Evolutionary conservation across 2,113 vertebrate species (phyloP).

Genomic region (Alexandromys fortis): DNA sequence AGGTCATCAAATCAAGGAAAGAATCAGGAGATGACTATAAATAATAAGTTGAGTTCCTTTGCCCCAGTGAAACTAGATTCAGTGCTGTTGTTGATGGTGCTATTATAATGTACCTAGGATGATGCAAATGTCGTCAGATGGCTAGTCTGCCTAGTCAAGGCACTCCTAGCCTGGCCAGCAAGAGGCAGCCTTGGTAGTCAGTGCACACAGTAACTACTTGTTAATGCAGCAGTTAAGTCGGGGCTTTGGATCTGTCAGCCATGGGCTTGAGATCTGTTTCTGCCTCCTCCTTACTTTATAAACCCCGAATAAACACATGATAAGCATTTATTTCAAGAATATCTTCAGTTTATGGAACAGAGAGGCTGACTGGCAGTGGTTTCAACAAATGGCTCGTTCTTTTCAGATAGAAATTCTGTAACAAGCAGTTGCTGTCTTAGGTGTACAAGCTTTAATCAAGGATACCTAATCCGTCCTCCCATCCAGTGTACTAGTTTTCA

Average conservation of each 20-base stretch:
- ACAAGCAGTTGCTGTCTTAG: constrained; percentile 42
- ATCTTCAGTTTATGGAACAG: constrained; percentile 58
- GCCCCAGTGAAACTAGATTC: neutral
- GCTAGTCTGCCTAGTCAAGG: neutral
- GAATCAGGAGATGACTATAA: neutral
- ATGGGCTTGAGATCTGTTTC: constrained; percentile 39
- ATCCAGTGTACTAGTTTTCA: constrained; percentile 8
- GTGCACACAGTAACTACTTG: neutral
- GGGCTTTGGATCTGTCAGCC: constrained; percentile 19
- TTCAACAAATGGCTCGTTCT: constrained; percentile 47
- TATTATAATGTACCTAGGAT: neutral
- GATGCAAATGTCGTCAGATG: neutral
- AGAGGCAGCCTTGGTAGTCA: neutral
- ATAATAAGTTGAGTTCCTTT: neutral
- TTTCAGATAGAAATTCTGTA: neutral
- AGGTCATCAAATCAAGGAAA: constrained; percentile 19
- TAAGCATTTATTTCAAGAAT: constrained; percentile 50
- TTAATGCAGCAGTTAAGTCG: neutral
- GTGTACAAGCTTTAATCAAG: constrained; percentile 19
- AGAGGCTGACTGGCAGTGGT: constrained; percentile 4
- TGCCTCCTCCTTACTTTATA: constrained; percentile 46
- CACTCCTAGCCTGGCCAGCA: neutral
- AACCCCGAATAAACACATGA: neutral
- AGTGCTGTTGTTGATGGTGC: neutral
- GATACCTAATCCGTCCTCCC: constrained; percentile 17